Percentiles rank a stretch among this genome's conserved stretches.
These are phyloP conservation scores for Chloroclystis v-ata DNA, from an alignment of 2,888 invertebrate genomes.

Conservation along the genomic window DNA sequence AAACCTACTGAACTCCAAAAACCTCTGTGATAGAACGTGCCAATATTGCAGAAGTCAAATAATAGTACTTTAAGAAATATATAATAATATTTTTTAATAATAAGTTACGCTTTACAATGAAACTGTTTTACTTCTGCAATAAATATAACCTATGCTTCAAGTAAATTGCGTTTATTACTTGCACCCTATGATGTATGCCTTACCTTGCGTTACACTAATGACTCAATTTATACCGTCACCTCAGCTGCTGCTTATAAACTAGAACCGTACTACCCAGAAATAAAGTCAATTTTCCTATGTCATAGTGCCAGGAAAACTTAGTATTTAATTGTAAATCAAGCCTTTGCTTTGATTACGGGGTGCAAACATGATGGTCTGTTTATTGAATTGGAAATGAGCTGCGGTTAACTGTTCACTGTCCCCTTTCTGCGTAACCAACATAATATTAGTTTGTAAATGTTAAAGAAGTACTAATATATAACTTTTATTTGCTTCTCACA, in stretches of 20 bases:
- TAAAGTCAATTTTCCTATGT: constrained; percentile 8
- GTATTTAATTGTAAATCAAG: constrained; percentile 42
- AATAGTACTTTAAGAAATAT: too few relatives aligned
- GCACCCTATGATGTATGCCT: constrained; percentile 59
- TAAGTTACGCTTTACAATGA: too few relatives aligned
- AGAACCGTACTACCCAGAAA: constrained; percentile 1
- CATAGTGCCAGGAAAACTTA: constrained; percentile 42
- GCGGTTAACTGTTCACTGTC: constrained; percentile 2
- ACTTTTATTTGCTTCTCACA: too few relatives aligned
- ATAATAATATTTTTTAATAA: too few relatives aligned
- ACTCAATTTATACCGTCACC: constrained; percentile 54
- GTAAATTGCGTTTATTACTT: constrained; percentile 63
- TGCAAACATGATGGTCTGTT: constrained; percentile 50
- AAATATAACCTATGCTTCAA: constrained; percentile 29
- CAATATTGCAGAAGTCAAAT: too few relatives aligned
- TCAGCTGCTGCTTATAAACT: constrained; percentile 10
- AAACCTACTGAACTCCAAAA: too few relatives aligned
- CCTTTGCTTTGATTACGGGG: constrained; percentile 54
- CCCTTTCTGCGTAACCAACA: too few relatives aligned
- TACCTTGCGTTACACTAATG: constrained; percentile 61
- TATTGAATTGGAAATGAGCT: constrained; percentile 31
- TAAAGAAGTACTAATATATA: too few relatives aligned
- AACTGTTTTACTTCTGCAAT: not conserved
- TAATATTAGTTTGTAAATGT: too few relatives aligned
- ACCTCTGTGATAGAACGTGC: too few relatives aligned